These are phyloP conservation scores for Perca flavescens DNA, from an alignment of 2,113 vertebrate species.

Conservation along the genomic window DNA sequence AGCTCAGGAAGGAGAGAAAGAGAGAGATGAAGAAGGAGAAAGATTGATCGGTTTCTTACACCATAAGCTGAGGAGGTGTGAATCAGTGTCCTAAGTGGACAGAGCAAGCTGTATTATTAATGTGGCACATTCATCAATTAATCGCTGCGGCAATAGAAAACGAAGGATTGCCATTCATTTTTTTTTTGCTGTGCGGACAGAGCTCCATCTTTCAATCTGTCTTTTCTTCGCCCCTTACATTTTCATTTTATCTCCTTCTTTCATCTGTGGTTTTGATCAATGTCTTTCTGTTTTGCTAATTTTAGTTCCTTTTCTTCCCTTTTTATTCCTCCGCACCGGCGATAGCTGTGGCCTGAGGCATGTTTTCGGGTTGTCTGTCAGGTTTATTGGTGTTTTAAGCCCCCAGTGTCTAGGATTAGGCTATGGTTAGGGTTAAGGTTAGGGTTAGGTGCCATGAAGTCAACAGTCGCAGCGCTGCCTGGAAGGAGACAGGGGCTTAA, in stretches of 20 bases:
- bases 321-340: too few relatives aligned
- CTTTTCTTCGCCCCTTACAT: constrained; percentile 13
- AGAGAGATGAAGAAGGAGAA: constrained; percentile 57
- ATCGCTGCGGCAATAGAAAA: constrained; percentile 63
- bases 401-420: too few relatives aligned
- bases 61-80: constrained; percentile 73
- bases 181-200: constrained; percentile 2
- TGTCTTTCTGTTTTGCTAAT: constrained; percentile 27
- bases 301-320: neutral
- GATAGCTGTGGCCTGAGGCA: too few relatives aligned
- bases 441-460: too few relatives aligned
- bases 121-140: constrained; percentile 77
- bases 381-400: too few relatives aligned
- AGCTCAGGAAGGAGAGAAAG: constrained; percentile 59
- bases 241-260: constrained; percentile 37
- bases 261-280: constrained; percentile 32
- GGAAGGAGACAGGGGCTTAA: too few relatives aligned
- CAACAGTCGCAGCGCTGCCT: too few relatives aligned
- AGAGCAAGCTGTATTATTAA: constrained; percentile 77
- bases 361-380: too few relatives aligned
- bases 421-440: too few relatives aligned
- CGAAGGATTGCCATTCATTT: constrained; percentile 57
- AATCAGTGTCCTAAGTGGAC: constrained; percentile 80
- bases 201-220: constrained; percentile 43
- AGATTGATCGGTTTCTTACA: constrained; percentile 78